Evolutionary conservation across 2,797 vertebrate species (phyloP).

Genomic region (Ateles fusciceps): DNA sequence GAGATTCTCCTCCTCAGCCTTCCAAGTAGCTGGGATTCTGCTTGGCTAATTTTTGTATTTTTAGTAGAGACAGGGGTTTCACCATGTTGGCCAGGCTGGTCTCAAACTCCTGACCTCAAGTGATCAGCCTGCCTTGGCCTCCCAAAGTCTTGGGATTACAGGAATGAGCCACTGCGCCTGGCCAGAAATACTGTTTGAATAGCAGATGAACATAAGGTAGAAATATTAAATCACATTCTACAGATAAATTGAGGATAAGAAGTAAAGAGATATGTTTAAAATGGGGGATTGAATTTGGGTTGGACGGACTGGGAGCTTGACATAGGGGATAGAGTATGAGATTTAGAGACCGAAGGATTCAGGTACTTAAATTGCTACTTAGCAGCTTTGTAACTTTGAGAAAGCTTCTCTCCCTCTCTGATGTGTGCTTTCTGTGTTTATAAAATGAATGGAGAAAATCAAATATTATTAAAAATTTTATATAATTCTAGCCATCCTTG

Average conservation of each 20-base stretch:
- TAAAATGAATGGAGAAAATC: not conserved
- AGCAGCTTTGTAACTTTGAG: not conserved
- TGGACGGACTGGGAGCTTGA: not conserved
- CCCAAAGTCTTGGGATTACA: no score
- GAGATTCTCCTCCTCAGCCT: no score
- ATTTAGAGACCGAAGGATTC: not conserved
- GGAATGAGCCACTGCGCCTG: no score
- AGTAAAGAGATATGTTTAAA: not conserved
- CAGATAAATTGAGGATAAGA: not conserved
- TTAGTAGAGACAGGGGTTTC: no score
- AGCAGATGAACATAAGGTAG: not conserved
- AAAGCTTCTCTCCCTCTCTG: not conserved
- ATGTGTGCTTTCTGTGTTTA: not conserved
- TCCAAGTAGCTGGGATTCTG: no score
- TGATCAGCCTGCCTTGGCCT: no score
- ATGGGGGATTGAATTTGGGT: not conserved
- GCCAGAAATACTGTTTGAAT: not conserved
- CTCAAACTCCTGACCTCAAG: no score
- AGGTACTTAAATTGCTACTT: not conserved
- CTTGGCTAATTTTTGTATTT: no score
- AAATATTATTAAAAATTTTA: not conserved
- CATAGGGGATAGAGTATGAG: not conserved
- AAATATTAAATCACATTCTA: not conserved
- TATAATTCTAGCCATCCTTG: not conserved
- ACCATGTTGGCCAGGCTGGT: no score